These are phyloP conservation scores for Hyposoter dolosus DNA, from an alignment of 2,888 invertebrate genomes.

Conservation along the genomic window DNA sequence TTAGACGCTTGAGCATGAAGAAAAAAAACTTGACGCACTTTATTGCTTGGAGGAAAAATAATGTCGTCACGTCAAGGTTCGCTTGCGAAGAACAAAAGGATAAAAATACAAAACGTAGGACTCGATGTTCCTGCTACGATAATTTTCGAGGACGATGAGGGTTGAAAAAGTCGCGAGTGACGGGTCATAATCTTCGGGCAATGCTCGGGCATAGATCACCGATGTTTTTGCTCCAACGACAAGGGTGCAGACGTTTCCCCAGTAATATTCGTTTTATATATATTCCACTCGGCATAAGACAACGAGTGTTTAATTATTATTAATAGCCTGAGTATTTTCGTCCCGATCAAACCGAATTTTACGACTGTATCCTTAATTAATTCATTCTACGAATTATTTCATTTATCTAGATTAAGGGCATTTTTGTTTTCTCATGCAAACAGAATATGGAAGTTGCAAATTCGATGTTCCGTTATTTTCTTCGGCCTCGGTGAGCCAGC, in stretches of 20 bases:
- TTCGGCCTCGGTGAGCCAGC: too few species aligned
- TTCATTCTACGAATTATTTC: slow-evolving; percentile 34
- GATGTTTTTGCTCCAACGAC: slow-evolving; percentile 82
- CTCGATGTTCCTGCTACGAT: slow-evolving; percentile 44
- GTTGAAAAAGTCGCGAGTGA: slow-evolving; percentile 62
- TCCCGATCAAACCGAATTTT: slow-evolving; percentile 44
- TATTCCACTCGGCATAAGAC: slow-evolving; percentile 27
- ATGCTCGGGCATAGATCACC: slow-evolving; percentile 80
- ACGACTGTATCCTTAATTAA: slow-evolving; percentile 34
- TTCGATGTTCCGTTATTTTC: not conserved
- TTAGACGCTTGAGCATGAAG: not conserved
- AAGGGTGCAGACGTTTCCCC: slow-evolving; percentile 75
- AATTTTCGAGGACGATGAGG: slow-evolving; percentile 46
- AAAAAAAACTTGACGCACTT: slow-evolving; percentile 17
- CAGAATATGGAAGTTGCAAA: not conserved
- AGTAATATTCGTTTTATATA: slow-evolving; percentile 39
- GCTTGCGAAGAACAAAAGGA: slow-evolving; percentile 63
- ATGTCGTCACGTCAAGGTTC: slow-evolving; percentile 67
- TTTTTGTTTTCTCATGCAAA: not conserved
- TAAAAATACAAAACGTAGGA: not conserved
- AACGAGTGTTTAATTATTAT: slow-evolving; percentile 67
- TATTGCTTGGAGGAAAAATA: slow-evolving; percentile 42
- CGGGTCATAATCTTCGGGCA: slow-evolving; percentile 72
- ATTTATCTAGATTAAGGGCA: slow-evolving; percentile 32
- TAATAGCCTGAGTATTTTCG: slow-evolving; percentile 52